A percentile compares a stretch with the other conserved stretches of the same genome.
phyloP scores from a whole-genome alignment of 2,888 invertebrate species.

The Octonoba sinensis region DNA sequence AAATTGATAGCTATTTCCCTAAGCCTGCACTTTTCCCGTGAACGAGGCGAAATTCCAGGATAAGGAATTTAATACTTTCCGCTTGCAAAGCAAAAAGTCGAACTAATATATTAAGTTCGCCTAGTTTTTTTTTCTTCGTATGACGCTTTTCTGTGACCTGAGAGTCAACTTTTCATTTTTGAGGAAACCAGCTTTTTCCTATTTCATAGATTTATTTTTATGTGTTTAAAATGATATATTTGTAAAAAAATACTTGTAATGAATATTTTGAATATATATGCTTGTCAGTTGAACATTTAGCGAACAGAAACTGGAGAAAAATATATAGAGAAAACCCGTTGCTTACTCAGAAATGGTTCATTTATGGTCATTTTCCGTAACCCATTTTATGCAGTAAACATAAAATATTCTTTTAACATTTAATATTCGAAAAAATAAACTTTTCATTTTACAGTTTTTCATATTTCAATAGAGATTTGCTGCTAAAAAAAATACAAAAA shows the following conservation, averaged over 20 bases:
- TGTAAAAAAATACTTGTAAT: not conserved
- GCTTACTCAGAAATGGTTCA: no score
- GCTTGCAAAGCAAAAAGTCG: slow-evolving; percentile 14
- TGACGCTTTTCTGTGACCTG: not conserved
- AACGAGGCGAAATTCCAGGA: slow-evolving; percentile 40
- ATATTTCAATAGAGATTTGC: no score
- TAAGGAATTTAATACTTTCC: slow-evolving; percentile 53
- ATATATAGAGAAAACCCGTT: no score
- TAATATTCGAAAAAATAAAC: no score
- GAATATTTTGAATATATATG: not conserved
- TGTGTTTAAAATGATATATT: slow-evolving; percentile 8
- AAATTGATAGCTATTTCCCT: slow-evolving; percentile 51
- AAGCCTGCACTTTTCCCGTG: not conserved
- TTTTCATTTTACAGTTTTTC: no score
- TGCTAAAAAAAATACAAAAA: no score
- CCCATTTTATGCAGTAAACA: no score
- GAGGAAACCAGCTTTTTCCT: not conserved
- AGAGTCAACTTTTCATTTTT: not conserved
- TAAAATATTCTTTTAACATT: no score
- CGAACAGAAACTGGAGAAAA: not conserved
- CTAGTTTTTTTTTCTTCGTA: slow-evolving; percentile 18
- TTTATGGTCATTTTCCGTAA: no score
- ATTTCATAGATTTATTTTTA: slow-evolving; percentile 8
- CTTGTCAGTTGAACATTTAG: not conserved
- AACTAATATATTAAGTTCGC: slow-evolving; percentile 56